phyloP scores from a whole-genome alignment of 1,140 invertebrate genomes.

The Tetraneura akinire region DNA sequence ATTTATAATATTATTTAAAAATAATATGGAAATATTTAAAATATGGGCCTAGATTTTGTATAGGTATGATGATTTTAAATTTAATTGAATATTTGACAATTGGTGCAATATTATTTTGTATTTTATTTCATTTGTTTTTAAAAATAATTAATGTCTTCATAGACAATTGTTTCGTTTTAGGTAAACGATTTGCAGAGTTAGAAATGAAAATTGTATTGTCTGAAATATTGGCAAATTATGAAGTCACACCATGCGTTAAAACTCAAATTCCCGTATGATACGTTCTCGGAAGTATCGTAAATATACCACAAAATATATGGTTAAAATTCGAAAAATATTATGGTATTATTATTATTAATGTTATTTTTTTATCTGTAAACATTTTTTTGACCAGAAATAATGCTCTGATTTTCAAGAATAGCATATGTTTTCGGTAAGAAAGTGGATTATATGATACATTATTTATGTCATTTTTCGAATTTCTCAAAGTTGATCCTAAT shows the following conservation, averaged over 20 bases:
- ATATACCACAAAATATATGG: constrained; percentile 46
- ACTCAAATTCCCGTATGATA: constrained; percentile 51
- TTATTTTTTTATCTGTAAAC: no score
- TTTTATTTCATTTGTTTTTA: no score
- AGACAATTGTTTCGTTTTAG: no score
- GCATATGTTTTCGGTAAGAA: no score
- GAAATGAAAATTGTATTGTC: constrained; percentile 54
- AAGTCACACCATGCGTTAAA: constrained; percentile 52
- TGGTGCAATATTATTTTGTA: not conserved
- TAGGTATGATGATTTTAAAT: constrained; percentile 56
- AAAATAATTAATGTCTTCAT: not conserved
- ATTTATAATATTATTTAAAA: no score
- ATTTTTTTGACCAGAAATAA: no score
- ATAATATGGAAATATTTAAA: no score
- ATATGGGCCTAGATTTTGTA: constrained; percentile 62
- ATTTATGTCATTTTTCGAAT: no score
- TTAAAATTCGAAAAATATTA: constrained; percentile 44
- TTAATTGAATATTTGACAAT: not conserved
- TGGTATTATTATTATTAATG: no score
- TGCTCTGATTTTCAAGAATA: no score
- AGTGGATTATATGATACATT: no score
- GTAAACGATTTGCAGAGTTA: constrained; percentile 53
- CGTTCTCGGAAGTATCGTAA: constrained; percentile 36
- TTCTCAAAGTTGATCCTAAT: no score
- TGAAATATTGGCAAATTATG: constrained; percentile 55